Evolutionary conservation across 2,797 vertebrate species (phyloP).

Genomic region (Champsocephalus esox): DNA sequence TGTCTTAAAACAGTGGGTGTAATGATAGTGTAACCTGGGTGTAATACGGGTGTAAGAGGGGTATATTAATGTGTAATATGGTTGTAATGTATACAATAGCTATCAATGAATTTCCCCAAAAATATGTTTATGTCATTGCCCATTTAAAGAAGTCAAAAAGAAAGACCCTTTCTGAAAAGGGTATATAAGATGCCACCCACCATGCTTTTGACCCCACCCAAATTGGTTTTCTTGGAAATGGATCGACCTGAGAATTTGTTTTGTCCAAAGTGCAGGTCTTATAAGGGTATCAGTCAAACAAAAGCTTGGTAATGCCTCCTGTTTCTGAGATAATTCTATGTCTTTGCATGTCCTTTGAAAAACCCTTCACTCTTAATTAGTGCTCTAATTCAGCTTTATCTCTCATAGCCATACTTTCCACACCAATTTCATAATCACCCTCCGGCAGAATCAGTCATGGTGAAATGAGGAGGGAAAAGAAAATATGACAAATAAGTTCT

Average conservation of each 20-base stretch:
- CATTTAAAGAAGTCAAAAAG: too few relatives aligned
- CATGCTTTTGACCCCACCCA: neutral
- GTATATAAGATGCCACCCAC: constrained; percentile 1
- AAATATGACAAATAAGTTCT: constrained; percentile 47
- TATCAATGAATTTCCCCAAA: too few relatives aligned
- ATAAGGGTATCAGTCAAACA: neutral
- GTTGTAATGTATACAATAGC: too few relatives aligned
- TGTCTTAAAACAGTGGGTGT: too few relatives aligned
- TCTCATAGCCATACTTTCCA: constrained; percentile 44
- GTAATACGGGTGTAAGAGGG: too few relatives aligned
- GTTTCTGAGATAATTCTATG: constrained; percentile 15
- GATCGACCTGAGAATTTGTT: neutral
- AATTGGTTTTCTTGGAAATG: neutral
- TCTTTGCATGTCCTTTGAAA: constrained; percentile 28
- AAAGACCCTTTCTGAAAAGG: too few relatives aligned
- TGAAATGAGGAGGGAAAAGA: constrained; percentile 15
- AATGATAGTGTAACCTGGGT: too few relatives aligned
- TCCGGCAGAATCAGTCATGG: constrained; percentile 19
- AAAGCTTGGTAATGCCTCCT: constrained; percentile 4
- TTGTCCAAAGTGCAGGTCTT: neutral
- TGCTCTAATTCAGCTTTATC: constrained; percentile 33
- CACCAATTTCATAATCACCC: constrained; percentile 44
- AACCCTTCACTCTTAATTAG: constrained; percentile 37
- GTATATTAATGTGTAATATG: too few relatives aligned
- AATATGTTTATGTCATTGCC: too few relatives aligned